Conservation (phyloP, 2,113 vertebrate species). For the Kryptolebias marmoratus region DNA sequence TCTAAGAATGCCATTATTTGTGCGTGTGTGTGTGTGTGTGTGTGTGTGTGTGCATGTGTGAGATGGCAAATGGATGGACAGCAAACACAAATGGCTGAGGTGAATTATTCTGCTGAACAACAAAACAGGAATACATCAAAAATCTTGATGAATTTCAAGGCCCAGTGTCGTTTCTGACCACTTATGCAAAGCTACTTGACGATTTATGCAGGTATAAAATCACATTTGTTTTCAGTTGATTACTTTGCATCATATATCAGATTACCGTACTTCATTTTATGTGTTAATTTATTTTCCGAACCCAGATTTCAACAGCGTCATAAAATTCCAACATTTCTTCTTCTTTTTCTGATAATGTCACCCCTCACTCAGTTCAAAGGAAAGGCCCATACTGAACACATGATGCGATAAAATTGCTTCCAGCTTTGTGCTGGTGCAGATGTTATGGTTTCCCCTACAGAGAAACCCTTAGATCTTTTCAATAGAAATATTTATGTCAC, state of each 20-base stretch:
- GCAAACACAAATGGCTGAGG: not conserved
- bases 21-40: constrained; percentile 1
- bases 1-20: not conserved
- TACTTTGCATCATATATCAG: not conserved
- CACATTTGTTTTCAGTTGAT: not conserved
- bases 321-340: not conserved
- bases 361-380: constrained; percentile 5
- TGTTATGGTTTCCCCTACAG: constrained; percentile 7
- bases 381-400: not conserved
- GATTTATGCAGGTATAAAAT: too few species aligned
- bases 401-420: constrained; percentile 33
- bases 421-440: constrained; percentile 10
- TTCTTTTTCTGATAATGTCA: not conserved
- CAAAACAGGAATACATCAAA: not conserved
- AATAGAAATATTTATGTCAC: constrained; percentile 20
- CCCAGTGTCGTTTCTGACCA: not conserved
- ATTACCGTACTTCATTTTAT: not conserved
- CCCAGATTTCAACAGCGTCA: not conserved
- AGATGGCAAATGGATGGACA: too few species aligned
- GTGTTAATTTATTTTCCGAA: not conserved
- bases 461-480: constrained; percentile 26
- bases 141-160: not conserved
- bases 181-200: not conserved
- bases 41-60: constrained; percentile 1
- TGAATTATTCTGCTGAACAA: not conserved